Base-by-base conservation (phyloP, 1,140 invertebrate genomes). In the Heliconius congener region DNA sequence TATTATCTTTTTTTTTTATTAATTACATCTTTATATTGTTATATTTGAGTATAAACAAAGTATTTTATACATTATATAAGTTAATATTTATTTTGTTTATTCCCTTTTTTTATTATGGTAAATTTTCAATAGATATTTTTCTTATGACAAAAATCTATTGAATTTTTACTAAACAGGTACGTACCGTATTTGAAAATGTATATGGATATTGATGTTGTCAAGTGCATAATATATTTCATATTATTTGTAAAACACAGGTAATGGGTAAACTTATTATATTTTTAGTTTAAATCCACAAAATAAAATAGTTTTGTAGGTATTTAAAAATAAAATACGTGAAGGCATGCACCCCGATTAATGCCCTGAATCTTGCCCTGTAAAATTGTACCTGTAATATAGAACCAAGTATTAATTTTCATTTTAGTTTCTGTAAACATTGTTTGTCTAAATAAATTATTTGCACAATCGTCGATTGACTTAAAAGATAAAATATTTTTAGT, bases 181-280 rank as follows among this genome's bases (percentile, higher is more conserved):
- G 77, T 82, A 76, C 77, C 16, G 19, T 80, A 66, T 27, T 66
- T 30, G n/a, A 66, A 66, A 57, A 57, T 57, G 55, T 70, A 72
- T 60, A 73, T 83, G 72, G 70, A 80, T 77, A 71, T 83, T 76
- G 82, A 76, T 80, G 73, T 80, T 80, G 73, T 75, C 73, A 73
- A 76, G 66, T 76, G 77, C 77, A 75, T 78, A 52, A 66, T 83
- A 72, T 78, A 30, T 76, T 77, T 73, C n/a, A 37, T 82, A 27
- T 79, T 76, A 73, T 30, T 71, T 74, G 76, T 55, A 73, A 73
- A 66, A 30, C 66, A 52, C 71, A 71, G 73, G 78, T 75, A 70
- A 72, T 76, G 74, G 74, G 74, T 76, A 70, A 70, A 70, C 6
- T 27, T 66, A 66, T 60, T 19, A 60, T 27, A 60, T 66, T 66